Conservation (phyloP, 2,797 vertebrate genomes). For the Carcharodon carcharias region DNA sequence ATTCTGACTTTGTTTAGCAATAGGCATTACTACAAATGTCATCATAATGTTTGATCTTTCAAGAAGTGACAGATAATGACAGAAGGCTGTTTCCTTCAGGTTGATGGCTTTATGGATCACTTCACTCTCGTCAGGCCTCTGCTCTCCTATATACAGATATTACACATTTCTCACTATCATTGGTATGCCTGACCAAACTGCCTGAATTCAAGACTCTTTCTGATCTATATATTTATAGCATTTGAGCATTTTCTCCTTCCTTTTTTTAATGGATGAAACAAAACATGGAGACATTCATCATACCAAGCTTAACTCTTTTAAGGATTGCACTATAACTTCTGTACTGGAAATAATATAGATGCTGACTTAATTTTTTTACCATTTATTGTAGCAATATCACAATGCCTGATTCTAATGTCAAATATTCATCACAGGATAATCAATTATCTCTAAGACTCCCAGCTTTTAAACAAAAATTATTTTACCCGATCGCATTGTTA, state of each 20-base stretch:
- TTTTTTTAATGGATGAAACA: neutral
- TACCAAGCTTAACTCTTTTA: neutral
- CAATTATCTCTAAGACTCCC: neutral
- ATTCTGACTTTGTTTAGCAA: constrained; percentile 6
- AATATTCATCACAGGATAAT: neutral
- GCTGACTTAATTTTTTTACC: too few species aligned
- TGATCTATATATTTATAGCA: neutral
- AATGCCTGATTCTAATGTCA: neutral
- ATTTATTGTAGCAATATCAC: neutral
- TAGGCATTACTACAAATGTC: neutral
- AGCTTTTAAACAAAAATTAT: neutral
- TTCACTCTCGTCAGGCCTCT: neutral
- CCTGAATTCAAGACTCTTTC: neutral
- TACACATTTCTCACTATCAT: neutral
- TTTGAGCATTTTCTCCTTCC: neutral
- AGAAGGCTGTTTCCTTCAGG: neutral
- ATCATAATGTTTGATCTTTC: constrained; percentile 28
- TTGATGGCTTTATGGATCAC: constrained; percentile 4
- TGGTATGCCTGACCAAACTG: neutral
- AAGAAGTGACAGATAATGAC: neutral
- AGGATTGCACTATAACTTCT: neutral
- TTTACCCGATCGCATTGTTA: neutral
- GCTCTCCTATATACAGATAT: neutral
- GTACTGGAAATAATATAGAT: neutral
- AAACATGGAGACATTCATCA: neutral